Conservation (phyloP, 2,888 invertebrate genomes). For the Apodemia mormo region DNA sequence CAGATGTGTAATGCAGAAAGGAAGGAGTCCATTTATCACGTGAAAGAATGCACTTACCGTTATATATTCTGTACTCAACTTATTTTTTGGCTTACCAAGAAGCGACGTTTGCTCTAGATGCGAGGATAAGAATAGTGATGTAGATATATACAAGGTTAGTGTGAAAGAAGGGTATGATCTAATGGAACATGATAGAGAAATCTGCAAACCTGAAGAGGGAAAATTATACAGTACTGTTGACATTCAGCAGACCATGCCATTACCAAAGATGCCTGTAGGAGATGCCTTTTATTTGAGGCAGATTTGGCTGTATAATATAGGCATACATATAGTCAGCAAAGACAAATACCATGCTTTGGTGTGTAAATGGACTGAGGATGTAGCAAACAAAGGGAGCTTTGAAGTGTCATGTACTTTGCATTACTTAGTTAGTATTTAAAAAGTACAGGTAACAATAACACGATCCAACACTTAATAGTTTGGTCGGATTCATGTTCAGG, state of each 20-base stretch:
- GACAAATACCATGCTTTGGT: not conserved
- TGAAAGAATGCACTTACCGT: not conserved
- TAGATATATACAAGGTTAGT: not conserved
- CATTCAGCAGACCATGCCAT: not conserved
- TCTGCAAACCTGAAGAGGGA: not conserved
- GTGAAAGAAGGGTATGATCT: not conserved
- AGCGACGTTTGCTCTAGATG: not conserved
- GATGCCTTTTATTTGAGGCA: not conserved
- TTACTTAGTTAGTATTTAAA: not conserved
- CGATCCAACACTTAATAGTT: not conserved
- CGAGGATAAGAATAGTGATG: not conserved
- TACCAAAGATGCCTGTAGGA: not conserved
- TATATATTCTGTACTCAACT: not conserved
- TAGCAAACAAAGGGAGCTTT: not conserved
- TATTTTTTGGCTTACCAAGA: not conserved
- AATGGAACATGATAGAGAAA: not conserved
- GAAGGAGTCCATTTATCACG: not conserved
- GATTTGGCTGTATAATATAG: not conserved
- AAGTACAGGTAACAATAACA: not conserved
- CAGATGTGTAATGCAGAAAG: not conserved
- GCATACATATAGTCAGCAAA: not conserved
- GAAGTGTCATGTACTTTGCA: not conserved
- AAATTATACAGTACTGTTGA: not conserved
- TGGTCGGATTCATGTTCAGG: slow-evolving; percentile 2
- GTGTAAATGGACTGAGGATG: not conserved